phyloP scores from a whole-genome alignment of 2,797 vertebrate species.

The Monodelphis domestica region DNA sequence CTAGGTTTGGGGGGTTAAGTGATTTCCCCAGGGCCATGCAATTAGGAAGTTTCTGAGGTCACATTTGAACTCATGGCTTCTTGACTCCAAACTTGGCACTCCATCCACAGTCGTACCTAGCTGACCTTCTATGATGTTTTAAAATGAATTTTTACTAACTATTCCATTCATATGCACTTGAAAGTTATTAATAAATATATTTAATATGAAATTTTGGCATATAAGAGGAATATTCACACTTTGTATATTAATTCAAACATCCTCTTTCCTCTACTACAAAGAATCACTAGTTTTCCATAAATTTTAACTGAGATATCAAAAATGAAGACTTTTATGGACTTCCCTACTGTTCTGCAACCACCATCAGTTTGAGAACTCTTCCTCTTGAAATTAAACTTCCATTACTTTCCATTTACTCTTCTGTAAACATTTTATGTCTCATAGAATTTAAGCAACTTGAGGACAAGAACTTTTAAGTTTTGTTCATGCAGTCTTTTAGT shows the following conservation, averaged over 20 bases:
- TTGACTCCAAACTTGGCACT: no score
- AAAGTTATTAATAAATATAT: not conserved
- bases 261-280: not conserved
- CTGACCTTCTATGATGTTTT: no score
- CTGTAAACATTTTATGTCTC: not conserved
- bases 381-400: not conserved
- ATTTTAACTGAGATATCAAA: not conserved
- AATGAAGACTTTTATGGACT: not conserved
- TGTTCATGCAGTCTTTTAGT: not conserved
- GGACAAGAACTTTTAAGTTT: not conserved
- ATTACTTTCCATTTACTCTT: not conserved
- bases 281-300: not conserved
- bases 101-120: no score
- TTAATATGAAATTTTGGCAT: not conserved
- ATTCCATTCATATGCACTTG: not conserved
- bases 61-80: no score
- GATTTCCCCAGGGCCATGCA: no score
- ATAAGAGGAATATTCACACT: not conserved
- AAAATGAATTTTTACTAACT: not conserved
- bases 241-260: not conserved
- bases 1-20: no score
- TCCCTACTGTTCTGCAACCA: rapidly evolving
- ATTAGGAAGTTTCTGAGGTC: no score
- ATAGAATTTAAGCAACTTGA: not conserved
- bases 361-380: not conserved